A percentile compares a stretch with the other conserved stretches of the same genome.
Evolutionary conservation across 2,113 vertebrate species (phyloP).

Genomic region (Clupea harengus): DNA sequence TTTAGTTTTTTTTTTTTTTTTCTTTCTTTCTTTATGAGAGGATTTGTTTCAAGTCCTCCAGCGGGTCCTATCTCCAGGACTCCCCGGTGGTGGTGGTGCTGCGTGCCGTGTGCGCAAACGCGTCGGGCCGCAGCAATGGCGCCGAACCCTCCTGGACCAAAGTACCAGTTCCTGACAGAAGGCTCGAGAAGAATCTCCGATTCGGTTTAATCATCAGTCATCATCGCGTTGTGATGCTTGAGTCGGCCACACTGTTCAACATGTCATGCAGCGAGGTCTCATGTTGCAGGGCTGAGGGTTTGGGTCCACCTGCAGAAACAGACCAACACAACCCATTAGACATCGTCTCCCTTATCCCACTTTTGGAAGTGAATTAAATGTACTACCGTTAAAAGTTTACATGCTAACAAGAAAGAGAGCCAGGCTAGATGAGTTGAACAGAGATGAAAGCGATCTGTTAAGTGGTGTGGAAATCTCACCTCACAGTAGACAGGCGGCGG

Average conservation of each 20-base stretch:
- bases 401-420: background rate
- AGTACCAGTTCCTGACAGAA: conserved; percentile 60
- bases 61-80: background rate
- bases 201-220: conserved; percentile 46
- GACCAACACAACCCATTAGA: background rate
- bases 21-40: conserved; percentile 37
- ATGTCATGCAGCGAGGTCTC: conserved; percentile 92
- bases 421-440: background rate
- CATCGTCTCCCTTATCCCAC: background rate
- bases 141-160: conserved; percentile 42
- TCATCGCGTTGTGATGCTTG: conserved; percentile 8
- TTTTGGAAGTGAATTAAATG: background rate
- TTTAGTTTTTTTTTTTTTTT: conserved; percentile 39
- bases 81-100: background rate
- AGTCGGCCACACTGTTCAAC: conserved; percentile 70
- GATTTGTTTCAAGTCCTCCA: conserved; percentile 3
- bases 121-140: conserved; percentile 14
- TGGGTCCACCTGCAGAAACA: conserved; percentile 82
- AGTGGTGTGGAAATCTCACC: conserved; percentile 67
- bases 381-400: too few relatives aligned
- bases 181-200: conserved; percentile 63
- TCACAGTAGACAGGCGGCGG: conserved; percentile 91
- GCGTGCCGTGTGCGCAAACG: background rate
- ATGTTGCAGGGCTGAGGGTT: conserved; percentile 74
- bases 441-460: background rate